Evolutionary conservation across 2,113 vertebrate species (phyloP).

Genomic region (Gobius niger): DNA sequence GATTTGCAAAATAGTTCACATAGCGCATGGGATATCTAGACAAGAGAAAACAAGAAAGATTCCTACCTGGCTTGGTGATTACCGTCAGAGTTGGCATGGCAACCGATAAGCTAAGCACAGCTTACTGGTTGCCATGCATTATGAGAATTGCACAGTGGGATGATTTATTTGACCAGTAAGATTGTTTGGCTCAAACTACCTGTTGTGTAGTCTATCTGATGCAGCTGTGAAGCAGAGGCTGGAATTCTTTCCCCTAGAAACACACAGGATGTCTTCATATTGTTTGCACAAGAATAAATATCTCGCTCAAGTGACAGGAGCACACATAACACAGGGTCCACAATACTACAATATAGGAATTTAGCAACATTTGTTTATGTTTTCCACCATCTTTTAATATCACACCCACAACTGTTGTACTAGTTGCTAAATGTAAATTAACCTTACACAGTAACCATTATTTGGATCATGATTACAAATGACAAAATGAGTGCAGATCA

Average conservation of each 20-base stretch:
- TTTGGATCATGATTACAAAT: too few species aligned
- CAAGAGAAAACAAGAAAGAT: constrained; percentile 24
- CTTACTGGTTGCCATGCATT: constrained; percentile 46
- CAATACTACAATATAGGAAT: background rate
- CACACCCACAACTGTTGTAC: too few species aligned
- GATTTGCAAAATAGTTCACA: constrained; percentile 17
- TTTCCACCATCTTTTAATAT: too few species aligned
- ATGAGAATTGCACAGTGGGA: constrained; percentile 46
- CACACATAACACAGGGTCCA: background rate
- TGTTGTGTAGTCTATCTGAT: constrained; percentile 39
- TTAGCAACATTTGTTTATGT: too few species aligned
- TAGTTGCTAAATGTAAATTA: too few species aligned
- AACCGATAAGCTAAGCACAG: constrained; percentile 45
- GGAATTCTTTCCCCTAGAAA: constrained; percentile 14
- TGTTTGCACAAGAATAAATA: constrained; percentile 5
- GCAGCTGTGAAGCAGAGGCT: background rate
- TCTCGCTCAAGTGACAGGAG: background rate
- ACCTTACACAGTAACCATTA: too few species aligned
- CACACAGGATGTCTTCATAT: constrained; percentile 6
- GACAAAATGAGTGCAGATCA: too few species aligned
- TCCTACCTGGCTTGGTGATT: constrained; percentile 44
- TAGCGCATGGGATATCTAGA: constrained; percentile 6
- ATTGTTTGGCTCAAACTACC: constrained; percentile 46
- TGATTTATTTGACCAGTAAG: constrained; percentile 42
- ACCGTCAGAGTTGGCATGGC: constrained; percentile 49